Base-by-base conservation (phyloP, 2,888 invertebrate genomes). In the Odontomyia ornata region DNA sequence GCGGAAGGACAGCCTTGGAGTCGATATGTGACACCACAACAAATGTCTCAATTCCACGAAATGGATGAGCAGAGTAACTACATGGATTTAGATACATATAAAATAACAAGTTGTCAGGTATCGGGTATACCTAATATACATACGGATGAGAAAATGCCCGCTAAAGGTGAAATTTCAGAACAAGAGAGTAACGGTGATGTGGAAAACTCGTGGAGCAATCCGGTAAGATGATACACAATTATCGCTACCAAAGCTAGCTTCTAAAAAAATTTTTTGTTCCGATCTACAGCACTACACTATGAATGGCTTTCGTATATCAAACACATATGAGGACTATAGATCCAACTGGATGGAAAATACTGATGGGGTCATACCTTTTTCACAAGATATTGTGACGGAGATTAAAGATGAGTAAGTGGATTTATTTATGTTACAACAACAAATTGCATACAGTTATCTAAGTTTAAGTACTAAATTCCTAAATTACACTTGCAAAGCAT, bases 121-220 rank as follows among this genome's bases (percentile, higher is more conserved):
- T 76, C 80, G n/a, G 73, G 77, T 64, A 85, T 85, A 7, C 85
- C 86, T 1, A 93, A 94, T 83, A 95, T 95, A 82, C 90, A 93
- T 81, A 92, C 95, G 0, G 95, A 95, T 83, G 95, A 95, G 85
- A 91, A 92, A 80, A 95, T 95, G 94, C 95, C 95, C 47, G 92
- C 95, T 0, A 90, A 94, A 79, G 95, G 95, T 0, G 95, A 95
- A 86, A 89, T 95, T 57, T 95, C 94, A 15, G 95, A 94, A 18
- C 95, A 95, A 84, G 95, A 95, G 84, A 94, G 94, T 86, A 92
- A 94, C 83, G 94, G 94, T 13, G 93, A 92, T 81, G 93, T 93
- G 83, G 94, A 94, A 81, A 86, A 86, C 80, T 91, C 93, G 1
- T 93, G 94, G 90, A 92, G 91, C 79, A 86, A 87, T 81, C 85